Conservation (phyloP, 2,888 invertebrate species). For the Meta bourneti region DNA sequence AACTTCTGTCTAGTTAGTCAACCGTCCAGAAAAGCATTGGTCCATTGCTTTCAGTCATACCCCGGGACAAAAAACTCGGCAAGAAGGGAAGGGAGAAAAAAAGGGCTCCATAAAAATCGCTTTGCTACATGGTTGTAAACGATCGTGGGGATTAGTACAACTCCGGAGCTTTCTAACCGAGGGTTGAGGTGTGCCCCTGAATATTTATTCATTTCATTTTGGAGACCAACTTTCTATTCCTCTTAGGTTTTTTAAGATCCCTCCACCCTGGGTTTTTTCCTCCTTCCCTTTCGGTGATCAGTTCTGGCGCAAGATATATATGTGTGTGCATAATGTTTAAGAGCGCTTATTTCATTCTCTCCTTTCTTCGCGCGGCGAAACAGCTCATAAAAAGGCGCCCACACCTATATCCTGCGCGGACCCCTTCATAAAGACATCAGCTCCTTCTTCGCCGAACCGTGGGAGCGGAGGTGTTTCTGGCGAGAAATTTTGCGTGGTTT, state of each 20-base stretch:
- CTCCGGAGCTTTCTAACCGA: constrained; percentile 40
- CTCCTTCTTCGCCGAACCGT: constrained; percentile 57
- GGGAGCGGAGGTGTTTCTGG: constrained; percentile 51
- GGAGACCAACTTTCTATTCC: constrained; percentile 57
- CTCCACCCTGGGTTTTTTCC: constrained; percentile 37
- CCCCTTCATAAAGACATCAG: constrained; percentile 72
- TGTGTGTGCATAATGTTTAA: constrained; percentile 69
- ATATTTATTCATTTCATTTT: constrained; percentile 73
- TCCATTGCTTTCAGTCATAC: constrained; percentile 65
- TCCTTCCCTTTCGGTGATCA: constrained; percentile 48
- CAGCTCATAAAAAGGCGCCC: constrained; percentile 68
- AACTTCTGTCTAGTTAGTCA: constrained; percentile 72
- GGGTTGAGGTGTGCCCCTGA: constrained; percentile 69
- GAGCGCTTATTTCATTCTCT: constrained; percentile 51
- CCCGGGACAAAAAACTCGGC: constrained; percentile 2
- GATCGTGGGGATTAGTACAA: constrained; percentile 66
- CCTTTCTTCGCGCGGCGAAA: constrained; percentile 37
- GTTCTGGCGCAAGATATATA: constrained; percentile 47
- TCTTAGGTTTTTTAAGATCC: constrained; percentile 24
- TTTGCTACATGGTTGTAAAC: constrained; percentile 72
- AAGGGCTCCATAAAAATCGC: constrained; percentile 74
- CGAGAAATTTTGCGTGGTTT: constrained; percentile 33
- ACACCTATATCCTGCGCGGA: constrained; percentile 65
- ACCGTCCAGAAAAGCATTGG: constrained; percentile 70
- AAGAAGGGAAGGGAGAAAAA: constrained; percentile 28